Evolutionary conservation across 2,797 vertebrate genomes (phyloP), one percentile per base, ranked within the genome.

Genomic region (Pseudochirops corinnae): DNA sequence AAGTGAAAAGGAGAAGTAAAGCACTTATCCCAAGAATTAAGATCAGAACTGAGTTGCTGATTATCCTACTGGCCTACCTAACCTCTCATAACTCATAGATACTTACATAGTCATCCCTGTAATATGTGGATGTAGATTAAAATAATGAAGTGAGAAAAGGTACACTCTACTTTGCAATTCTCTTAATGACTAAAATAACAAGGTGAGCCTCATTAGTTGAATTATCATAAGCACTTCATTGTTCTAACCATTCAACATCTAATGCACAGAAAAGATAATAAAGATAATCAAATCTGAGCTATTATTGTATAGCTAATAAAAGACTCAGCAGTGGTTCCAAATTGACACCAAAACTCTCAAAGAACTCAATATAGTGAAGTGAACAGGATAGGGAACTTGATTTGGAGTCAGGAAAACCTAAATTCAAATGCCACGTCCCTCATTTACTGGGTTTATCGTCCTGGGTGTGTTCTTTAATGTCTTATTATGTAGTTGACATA

Each of bases 1-100:
- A 94, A 93, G 14, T 93, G 28, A 94, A 96, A 94, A 56, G 46
- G 93, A 91, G 92, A 93, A 53, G 9, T 55, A 12, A 56, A 50
- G 55, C 33, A 90, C 14, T 46, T 92, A 92, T 74, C 18, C 87
- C 29, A 31, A 90, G 93, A 96, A 24, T 0, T 53, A 91, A 90
- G 90, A 26, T 90, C 21, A 53, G 28, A 94, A 55, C 26, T 91
- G 55, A 52, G 16, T 91, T 91, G 31, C 18, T 55, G 18, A 91
- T 53, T 33, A 91, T 4, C 18, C 29, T 91, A 33, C 55, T 31
- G 26, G 1, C 55, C 92, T 58, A 92, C 14, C 92, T 94, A 92
- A 4, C 29, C 94, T 96, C 53, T 56, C 52, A 67, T 10, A 3
- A 82, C 29, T 95, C 28, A 50, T 14, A 52, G n/a, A 13, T 92